A percentile compares a stretch with the other conserved stretches of the same genome.
Conservation (phyloP, 2,113 vertebrate species). For the Upupa epops region DNA sequence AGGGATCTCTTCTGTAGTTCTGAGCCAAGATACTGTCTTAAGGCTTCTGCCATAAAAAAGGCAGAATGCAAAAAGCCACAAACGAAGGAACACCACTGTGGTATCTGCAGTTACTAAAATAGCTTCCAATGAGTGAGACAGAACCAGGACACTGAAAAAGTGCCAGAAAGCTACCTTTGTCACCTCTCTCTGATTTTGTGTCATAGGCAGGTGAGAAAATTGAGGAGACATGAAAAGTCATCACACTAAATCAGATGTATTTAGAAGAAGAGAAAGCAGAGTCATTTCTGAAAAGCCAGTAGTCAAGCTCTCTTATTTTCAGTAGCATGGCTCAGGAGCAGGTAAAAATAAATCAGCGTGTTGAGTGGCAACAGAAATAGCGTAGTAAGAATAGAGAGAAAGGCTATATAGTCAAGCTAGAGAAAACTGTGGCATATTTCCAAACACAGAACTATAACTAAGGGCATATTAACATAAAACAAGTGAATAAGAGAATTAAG, state of each 20-base stretch:
- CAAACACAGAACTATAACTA: neutral
- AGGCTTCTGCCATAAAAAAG: neutral
- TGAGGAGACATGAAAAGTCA: neutral
- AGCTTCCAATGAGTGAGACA: neutral
- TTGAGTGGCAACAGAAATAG: neutral
- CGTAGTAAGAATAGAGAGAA: neutral
- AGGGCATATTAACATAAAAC: neutral
- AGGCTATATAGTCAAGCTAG: neutral
- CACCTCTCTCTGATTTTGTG: neutral
- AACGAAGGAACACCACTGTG: neutral
- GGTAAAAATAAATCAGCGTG: neutral
- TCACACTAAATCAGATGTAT: neutral
- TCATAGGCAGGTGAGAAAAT: conserved; percentile 10
- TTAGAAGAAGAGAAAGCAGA: neutral
- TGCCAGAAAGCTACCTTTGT: neutral
- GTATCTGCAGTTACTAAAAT: neutral
- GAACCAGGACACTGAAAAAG: neutral
- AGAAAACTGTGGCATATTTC: neutral
- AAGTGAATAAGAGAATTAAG: neutral
- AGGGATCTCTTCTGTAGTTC: neutral
- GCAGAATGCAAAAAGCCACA: neutral
- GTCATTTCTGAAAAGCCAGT: conserved; percentile 13
- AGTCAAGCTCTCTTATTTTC: neutral
- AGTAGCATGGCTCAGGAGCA: neutral
- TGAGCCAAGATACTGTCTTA: neutral